Evolutionary conservation across 2,113 vertebrate species (phyloP), one percentile per base, ranked within the genome.

Genomic region (Parotia lawesii): DNA sequence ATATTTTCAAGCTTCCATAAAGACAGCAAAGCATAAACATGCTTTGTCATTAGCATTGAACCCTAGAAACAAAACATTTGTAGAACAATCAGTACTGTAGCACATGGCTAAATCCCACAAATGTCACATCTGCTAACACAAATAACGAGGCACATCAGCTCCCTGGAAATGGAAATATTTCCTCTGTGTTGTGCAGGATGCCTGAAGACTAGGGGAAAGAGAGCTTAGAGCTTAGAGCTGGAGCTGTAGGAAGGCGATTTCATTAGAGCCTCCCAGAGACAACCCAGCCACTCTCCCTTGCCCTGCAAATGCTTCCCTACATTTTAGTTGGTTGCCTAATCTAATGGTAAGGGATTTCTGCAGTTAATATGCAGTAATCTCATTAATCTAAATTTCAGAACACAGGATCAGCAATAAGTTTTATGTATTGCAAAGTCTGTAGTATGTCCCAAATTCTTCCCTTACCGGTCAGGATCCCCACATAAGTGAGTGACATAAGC

Each of bases 401-500:
- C 20, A n/a, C 23, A 60, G 15, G 29, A 64, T 50, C 58, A 69
- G 22, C 18, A 51, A 14, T 27, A 81, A 25, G 25, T 51, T 84
- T 67, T 60, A 20, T 64, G 24, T 40, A 64, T 56, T 64, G 24
- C 22, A 40, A 25, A 69, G 21, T 56, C 40, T 81, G 16, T 61
- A 29, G 6, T n/a, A 71, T 47, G 48, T 48, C 31, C 65, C 47
- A 24, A 78, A 78, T 89, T 65, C 22, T 80, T 81, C 28, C 61
- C 65, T 28, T 35, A 24, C 5, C 0, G 0, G 5, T 66, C 29
- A 71, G 78, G 67, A 67, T 73, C 22, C n/a, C 13, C 56, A 38
- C 6, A 6, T 38, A 58, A 77, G 1, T 4, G 0, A 84, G 21
- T 38, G 69, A 54, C 10, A 2, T 33, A 35, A 83, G 9, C 0